Evolutionary conservation across 2,888 invertebrate genomes (phyloP).

Genomic region (Corbicula japonica): DNA sequence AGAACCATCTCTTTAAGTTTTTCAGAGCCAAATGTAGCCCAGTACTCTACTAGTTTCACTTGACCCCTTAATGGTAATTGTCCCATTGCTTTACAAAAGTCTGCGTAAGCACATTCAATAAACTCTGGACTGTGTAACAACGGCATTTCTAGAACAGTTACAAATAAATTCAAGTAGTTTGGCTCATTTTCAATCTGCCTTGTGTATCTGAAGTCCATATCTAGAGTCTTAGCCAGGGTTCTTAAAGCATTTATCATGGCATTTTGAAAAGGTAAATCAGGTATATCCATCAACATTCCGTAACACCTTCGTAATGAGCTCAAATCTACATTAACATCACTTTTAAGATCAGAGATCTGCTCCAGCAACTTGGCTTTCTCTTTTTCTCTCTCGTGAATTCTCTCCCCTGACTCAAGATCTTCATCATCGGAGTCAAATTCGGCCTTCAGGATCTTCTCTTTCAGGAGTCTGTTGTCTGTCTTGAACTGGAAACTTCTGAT

Average conservation of each 20-base stretch:
- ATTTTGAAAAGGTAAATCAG: slow-evolving; percentile 88
- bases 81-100: slow-evolving; percentile 90
- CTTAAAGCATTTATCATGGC: slow-evolving; percentile 92
- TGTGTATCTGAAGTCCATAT: slow-evolving; percentile 90
- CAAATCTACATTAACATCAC: slow-evolving; percentile 82
- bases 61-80: slow-evolving; percentile 92
- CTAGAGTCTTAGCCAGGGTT: slow-evolving; percentile 91
- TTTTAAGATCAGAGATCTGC: background rate
- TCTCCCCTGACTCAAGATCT: slow-evolving; percentile 61
- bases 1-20: slow-evolving; percentile 78
- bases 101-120: slow-evolving; percentile 93
- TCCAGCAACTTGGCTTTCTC: background rate
- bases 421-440: slow-evolving; percentile 90
- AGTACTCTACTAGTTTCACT: slow-evolving; percentile 93
- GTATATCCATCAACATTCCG: slow-evolving; percentile 87
- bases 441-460: slow-evolving; percentile 37
- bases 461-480: slow-evolving; percentile 31
- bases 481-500: slow-evolving; percentile 91
- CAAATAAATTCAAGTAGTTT: slow-evolving; percentile 89
- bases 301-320: slow-evolving; percentile 91
- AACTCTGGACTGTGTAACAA: slow-evolving; percentile 90
- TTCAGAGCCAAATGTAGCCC: slow-evolving; percentile 89
- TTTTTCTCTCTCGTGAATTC: slow-evolving; percentile 7
- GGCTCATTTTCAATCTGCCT: slow-evolving; percentile 86
- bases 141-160: slow-evolving; percentile 93